phyloP scores from a whole-genome alignment of 2,888 invertebrate genomes.

The Philereme vetulata region DNA sequence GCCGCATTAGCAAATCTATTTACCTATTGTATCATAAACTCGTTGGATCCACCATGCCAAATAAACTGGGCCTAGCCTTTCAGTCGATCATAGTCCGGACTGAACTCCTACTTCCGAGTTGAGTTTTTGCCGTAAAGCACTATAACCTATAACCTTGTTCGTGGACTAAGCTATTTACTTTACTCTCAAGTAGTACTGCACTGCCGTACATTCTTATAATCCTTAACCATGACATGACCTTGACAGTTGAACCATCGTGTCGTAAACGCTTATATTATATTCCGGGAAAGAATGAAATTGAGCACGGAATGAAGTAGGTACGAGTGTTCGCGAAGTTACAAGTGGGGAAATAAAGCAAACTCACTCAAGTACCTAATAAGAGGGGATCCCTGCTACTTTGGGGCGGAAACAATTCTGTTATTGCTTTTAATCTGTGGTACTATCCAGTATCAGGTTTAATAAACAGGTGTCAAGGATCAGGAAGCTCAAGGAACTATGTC shows the following conservation, averaged over 20 bases:
- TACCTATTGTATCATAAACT: too few species aligned
- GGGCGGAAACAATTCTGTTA: background rate
- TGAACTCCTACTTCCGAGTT: background rate
- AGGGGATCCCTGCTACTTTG: background rate
- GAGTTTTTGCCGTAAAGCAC: background rate
- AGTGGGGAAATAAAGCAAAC: constrained; percentile 20
- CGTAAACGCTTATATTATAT: constrained; percentile 31
- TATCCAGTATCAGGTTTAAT: too few species aligned
- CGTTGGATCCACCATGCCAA: too few species aligned
- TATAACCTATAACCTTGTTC: background rate
- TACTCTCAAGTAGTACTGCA: constrained; percentile 19
- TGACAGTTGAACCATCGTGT: constrained; percentile 25
- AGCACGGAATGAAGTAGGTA: constrained; percentile 29
- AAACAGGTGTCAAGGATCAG: background rate
- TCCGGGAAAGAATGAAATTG: constrained; percentile 29
- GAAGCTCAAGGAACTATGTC: too few species aligned
- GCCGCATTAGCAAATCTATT: too few species aligned
- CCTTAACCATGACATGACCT: constrained; percentile 28
- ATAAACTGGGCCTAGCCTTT: too few species aligned
- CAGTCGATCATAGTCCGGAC: too few species aligned
- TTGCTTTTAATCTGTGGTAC: background rate
- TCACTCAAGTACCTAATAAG: constrained; percentile 19
- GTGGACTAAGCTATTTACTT: background rate
- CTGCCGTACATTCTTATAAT: constrained; percentile 11
- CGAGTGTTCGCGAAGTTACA: constrained; percentile 23